Evolutionary conservation across 2,888 invertebrate species (phyloP), one percentile per base, ranked within the genome.

Genomic region (Stenotaenia linearis): DNA sequence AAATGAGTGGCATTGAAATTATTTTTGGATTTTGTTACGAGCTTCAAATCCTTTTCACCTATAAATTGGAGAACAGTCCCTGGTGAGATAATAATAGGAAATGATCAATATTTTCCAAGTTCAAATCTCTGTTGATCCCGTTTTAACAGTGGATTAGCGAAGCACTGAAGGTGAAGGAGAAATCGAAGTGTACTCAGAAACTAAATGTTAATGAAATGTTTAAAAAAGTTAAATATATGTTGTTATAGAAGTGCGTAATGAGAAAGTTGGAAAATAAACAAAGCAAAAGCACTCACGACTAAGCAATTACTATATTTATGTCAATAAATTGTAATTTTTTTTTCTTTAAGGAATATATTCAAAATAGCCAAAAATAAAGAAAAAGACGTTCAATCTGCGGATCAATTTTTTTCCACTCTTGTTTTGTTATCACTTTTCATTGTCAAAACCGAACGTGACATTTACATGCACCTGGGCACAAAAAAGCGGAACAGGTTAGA

Each of bases 1-100:
- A 69, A 69, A 69, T 28, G 69, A 69, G 28, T 69, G 69, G 69
- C 69, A 69, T 69, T 69, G 69, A 69, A 69, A 69, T 69, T 69
- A 12, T 28, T 28, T 28, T 69, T 28, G 69, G 12, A 45, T 45
- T 45, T 45, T 15, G 18, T 45, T 45, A n/a, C 45, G n/a, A n/a
- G 45, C 12, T n/a, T 18, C 6, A 69, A 69, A 69, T 69, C 28
- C 69, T 69, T 69, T 15, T 28, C 25, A 69, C 25, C n/a, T 25
- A 18, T 50, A 50, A n/a, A n/a, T n/a, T 50, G 18, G 50, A 18
- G 18, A 18, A 18, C 50, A n/a, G 50, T 0, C 50, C 50, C n/a
- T 28, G 69, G 69, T 25, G 28, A 28, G 10, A 28, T 69, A 69
- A 69, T 28, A 69, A 28, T n/a, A 69, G 69, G 69, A 28, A 28